Percentiles rank a stretch among this genome's conserved stretches.
Evolutionary conservation across 1,140 invertebrate species (phyloP).

Genomic region (Luehdorfia chinensis): DNA sequence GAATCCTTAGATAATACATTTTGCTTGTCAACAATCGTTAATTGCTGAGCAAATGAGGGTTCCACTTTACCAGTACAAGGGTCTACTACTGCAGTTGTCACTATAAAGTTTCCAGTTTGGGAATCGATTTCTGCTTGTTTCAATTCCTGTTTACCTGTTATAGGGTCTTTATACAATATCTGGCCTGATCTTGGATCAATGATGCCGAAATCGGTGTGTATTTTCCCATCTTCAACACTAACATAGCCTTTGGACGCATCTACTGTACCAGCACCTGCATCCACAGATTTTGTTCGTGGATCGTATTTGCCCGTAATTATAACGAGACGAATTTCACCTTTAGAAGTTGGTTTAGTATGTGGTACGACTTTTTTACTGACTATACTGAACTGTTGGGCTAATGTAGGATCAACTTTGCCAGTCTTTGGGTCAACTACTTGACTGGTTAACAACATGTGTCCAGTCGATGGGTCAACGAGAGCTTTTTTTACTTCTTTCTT

Average conservation of each 20-base stretch:
- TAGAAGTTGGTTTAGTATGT: conserved; percentile 64
- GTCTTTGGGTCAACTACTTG: conserved; percentile 80
- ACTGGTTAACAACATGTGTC: conserved; percentile 78
- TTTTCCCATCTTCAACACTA: conserved; percentile 78
- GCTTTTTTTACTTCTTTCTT: conserved; percentile 76
- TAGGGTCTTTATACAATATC: conserved; percentile 76
- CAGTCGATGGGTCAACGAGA: conserved; percentile 76
- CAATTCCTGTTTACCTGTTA: conserved; percentile 77
- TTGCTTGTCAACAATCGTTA: conserved; percentile 66
- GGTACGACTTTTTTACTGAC: conserved; percentile 76
- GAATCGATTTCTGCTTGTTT: conserved; percentile 78
- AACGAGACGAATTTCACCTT: conserved; percentile 76
- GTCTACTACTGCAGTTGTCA: conserved; percentile 76
- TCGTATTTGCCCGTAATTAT: conserved; percentile 78
- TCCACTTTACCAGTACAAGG: conserved; percentile 79
- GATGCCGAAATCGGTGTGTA: conserved; percentile 79
- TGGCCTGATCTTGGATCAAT: conserved; percentile 78
- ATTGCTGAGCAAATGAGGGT: conserved; percentile 60
- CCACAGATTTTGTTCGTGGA: conserved; percentile 77
- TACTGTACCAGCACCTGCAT: conserved; percentile 74
- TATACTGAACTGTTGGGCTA: conserved; percentile 78
- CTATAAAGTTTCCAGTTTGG: conserved; percentile 75
- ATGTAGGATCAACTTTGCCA: conserved; percentile 78
- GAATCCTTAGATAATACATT: conserved; percentile 56
- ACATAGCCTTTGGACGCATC: conserved; percentile 77